These are phyloP conservation scores for Boleophthalmus pectinirostris DNA, from an alignment of 2,113 vertebrate genomes.

Conservation along the genomic window DNA sequence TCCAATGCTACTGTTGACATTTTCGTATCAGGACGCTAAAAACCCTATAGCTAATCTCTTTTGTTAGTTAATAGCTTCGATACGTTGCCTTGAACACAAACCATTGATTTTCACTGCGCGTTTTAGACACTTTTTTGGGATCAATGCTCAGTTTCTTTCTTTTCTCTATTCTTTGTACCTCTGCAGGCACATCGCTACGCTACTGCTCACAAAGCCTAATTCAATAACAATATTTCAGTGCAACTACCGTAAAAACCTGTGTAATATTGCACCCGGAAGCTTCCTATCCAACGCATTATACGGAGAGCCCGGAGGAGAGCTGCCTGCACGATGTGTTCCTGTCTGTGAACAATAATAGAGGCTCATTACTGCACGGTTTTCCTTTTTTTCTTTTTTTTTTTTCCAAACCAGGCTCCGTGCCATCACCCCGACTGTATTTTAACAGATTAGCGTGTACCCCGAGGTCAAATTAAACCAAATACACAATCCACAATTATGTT, in stretches of 20 bases:
- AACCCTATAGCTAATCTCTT: not conserved
- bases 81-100: not conserved
- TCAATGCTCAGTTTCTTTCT: not conserved
- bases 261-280: constrained; percentile 23
- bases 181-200: constrained; percentile 18
- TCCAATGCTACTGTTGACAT: not conserved
- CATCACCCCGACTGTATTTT: constrained; percentile 46
- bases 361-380: constrained; percentile 42
- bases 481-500: constrained; percentile 61
- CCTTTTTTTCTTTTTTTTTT: not conserved
- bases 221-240: constrained; percentile 24
- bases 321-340: constrained; percentile 20
- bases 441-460: constrained; percentile 51
- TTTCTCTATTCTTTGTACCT: constrained; percentile 3
- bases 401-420: constrained; percentile 14
- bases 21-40: not conserved
- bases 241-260: constrained; percentile 4
- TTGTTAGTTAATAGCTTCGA: not conserved
- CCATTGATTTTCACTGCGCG: not conserved
- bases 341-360: constrained; percentile 26
- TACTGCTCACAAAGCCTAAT: constrained; percentile 1
- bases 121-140: not conserved
- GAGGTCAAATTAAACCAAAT: constrained; percentile 62
- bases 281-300: constrained; percentile 18
- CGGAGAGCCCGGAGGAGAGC: constrained; percentile 22